These are phyloP conservation scores for Natrix natrix DNA, from an alignment of 2,797 vertebrate species.

Conservation along the genomic window DNA sequence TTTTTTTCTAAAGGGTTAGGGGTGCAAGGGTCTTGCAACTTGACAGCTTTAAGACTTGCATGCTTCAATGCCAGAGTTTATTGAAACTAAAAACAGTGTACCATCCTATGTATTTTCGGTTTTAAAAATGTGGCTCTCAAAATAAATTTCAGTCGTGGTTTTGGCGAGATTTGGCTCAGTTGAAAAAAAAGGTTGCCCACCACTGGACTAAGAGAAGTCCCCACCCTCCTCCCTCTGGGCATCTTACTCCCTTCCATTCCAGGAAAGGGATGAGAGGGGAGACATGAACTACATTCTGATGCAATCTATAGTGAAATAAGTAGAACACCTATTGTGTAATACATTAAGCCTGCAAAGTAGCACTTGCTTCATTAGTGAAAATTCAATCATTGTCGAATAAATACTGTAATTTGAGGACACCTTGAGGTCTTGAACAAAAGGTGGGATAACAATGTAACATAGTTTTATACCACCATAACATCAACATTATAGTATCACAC, in stretches of 20 bases:
- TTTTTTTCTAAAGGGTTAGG: too few relatives aligned
- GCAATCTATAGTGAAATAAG: neutral
- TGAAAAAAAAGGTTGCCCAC: too few relatives aligned
- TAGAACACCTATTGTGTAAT: neutral
- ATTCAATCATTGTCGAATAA: neutral
- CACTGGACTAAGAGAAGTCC: neutral
- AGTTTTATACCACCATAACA: neutral
- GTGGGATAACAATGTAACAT: neutral
- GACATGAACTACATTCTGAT: neutral
- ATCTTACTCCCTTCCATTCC: neutral
- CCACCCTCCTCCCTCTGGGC: neutral
- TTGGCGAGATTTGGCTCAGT: too few relatives aligned
- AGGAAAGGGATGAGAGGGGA: neutral
- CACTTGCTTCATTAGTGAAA: neutral
- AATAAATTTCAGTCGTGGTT: too few relatives aligned
- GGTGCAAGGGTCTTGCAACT: too few relatives aligned
- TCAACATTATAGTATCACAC: neutral
- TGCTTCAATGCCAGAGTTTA: too few relatives aligned
- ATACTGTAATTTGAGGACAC: neutral
- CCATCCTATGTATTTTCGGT: too few relatives aligned
- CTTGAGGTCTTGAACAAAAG: neutral
- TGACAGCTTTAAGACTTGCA: too few relatives aligned
- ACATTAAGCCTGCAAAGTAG: neutral
- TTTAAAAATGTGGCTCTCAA: too few relatives aligned
- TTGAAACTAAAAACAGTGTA: too few relatives aligned